Conservation (phyloP, 2,797 vertebrate species). For the Sarcoramphus papa region DNA sequence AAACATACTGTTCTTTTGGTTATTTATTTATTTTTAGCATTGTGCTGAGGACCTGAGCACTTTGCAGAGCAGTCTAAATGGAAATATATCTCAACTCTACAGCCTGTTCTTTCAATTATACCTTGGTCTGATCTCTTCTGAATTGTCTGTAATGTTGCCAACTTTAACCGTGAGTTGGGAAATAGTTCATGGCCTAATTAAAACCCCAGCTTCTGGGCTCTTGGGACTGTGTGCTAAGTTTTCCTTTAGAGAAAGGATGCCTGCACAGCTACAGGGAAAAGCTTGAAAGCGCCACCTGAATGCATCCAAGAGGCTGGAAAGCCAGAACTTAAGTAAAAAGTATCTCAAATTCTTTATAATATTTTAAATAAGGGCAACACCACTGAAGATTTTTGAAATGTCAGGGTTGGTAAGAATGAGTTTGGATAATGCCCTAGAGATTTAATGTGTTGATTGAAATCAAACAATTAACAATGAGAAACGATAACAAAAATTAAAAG, state of each 20-base stretch:
- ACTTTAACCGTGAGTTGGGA: background rate
- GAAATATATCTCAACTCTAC: background rate
- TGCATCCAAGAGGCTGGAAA: background rate
- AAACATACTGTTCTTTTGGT: conserved; percentile 7
- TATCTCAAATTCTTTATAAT: background rate
- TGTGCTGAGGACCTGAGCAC: background rate
- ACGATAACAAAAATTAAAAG: background rate
- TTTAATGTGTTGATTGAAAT: background rate
- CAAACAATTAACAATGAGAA: conserved; percentile 11
- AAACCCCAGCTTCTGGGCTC: background rate
- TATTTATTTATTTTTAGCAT: conserved; percentile 12
- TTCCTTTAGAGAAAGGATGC: background rate
- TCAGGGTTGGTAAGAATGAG: background rate
- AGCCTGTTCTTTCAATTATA: background rate
- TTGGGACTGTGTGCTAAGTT: background rate
- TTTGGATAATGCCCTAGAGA: background rate
- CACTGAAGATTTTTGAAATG: background rate
- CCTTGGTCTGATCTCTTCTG: background rate
- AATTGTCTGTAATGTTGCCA: background rate
- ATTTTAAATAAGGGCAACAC: background rate
- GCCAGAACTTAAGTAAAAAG: background rate
- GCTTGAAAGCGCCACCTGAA: background rate
- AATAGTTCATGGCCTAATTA: conserved; percentile 5
- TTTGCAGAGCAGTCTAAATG: background rate
- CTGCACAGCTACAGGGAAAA: background rate